phyloP scores from a whole-genome alignment of 2,113 vertebrate species.

The Myodes glareolus region DNA sequence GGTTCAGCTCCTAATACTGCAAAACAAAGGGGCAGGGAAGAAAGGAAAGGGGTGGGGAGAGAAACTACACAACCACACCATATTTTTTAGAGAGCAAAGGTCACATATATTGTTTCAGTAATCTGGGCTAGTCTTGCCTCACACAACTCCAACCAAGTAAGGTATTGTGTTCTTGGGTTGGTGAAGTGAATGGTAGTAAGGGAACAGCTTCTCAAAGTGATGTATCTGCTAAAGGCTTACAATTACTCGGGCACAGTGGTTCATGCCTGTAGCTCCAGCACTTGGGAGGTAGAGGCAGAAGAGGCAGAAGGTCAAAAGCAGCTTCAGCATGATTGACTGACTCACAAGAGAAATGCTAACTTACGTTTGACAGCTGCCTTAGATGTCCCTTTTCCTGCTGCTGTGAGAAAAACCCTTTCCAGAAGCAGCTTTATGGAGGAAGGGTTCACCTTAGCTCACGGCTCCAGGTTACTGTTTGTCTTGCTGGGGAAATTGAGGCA shows the following conservation, averaged over 20 bases:
- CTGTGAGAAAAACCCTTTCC: neutral
- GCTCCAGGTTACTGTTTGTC: neutral
- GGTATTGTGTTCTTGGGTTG: conserved; percentile 19
- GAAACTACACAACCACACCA: neutral
- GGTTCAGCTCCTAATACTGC: neutral
- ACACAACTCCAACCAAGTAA: neutral
- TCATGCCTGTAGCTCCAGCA: too few species aligned
- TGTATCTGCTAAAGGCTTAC: conserved; percentile 28
- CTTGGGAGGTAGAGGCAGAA: too few species aligned
- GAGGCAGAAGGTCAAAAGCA: neutral
- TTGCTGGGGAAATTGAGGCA: neutral
- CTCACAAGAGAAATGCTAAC: neutral
- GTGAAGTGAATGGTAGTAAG: neutral
- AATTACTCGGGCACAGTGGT: neutral
- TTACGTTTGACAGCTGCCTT: neutral
- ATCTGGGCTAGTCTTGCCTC: neutral
- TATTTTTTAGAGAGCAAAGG: neutral
- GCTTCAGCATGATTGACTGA: neutral
- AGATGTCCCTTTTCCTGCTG: neutral
- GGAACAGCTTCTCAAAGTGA: neutral
- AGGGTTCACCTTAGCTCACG: neutral
- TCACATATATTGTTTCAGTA: neutral
- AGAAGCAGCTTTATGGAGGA: neutral
- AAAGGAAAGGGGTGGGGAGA: neutral
- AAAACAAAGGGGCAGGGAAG: neutral